phyloP scores from a whole-genome alignment of 2,888 invertebrate genomes.

The Creontiades dilutus region DNA sequence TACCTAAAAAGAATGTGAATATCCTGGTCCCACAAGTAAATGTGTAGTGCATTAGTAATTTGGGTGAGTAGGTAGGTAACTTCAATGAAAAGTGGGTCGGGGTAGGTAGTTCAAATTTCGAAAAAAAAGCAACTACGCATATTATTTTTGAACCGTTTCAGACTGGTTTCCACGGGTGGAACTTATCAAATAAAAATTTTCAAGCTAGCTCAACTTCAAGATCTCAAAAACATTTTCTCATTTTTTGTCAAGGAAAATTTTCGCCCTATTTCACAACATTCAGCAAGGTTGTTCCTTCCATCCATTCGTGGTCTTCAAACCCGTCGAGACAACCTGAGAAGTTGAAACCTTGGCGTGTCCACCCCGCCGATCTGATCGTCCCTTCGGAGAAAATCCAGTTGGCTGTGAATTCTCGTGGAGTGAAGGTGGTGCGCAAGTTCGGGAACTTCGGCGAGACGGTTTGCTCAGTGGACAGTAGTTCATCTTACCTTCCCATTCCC shows the following conservation, averaged over 20 bases:
- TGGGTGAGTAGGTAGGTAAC: too few relatives aligned
- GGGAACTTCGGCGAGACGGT: conserved; percentile 25
- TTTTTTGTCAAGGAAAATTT: neutral
- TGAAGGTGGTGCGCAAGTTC: conserved; percentile 39
- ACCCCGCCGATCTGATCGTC: neutral
- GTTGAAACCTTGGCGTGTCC: neutral
- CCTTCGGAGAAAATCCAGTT: conserved; percentile 52
- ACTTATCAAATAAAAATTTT: neutral
- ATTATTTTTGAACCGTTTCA: neutral
- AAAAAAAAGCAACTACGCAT: too few relatives aligned
- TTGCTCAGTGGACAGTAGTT: conserved; percentile 9
- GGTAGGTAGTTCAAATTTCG: too few relatives aligned
- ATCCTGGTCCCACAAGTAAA: too few relatives aligned
- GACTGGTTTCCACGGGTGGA: neutral
- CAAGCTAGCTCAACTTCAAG: conserved; percentile 29
- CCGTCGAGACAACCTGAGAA: neutral
- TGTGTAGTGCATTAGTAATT: too few relatives aligned
- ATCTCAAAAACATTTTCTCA: conserved; percentile 29
- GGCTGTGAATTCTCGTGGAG: conserved; percentile 69
- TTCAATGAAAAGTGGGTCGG: too few relatives aligned
- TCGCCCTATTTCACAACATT: neutral
- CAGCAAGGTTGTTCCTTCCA: neutral
- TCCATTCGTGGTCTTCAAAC: neutral
- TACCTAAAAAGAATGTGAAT: too few relatives aligned
- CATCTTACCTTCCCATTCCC: conserved; percentile 2